Evolutionary conservation across 2,113 vertebrate genomes (phyloP), one percentile per base, ranked within the genome.

Genomic region (Prionailurus bengalensis): DNA sequence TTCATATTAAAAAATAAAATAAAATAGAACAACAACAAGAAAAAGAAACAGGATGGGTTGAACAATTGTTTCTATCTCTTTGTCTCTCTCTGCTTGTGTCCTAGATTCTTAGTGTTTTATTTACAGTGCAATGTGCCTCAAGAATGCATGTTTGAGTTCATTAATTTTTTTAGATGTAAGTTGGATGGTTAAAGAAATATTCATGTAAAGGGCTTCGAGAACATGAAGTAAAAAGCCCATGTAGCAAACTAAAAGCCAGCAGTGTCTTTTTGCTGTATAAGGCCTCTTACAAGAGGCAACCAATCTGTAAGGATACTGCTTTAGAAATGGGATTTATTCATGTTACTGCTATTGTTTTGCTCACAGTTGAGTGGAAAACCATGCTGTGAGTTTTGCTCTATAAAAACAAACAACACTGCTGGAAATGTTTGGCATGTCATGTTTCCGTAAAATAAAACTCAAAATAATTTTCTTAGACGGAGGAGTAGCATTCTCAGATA

Each of bases 321-420:
- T 94, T 71, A 83, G 55, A 90, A 71, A 91, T 80, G 63, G 15
- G 7, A 36, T 88, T 97, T 83, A 73, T 91, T 97, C 51, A 61
- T 42, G 5, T 80, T 86, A 55, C 48, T 97, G 55, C 21, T 92
- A 74, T 96, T 96, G 27, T 84, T 96, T 94, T 70, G 55, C n/a
- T 94, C 55, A 78, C 48, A 88, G 55, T 81, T 94, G 71, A 96
- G 74, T 74, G 29, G 84, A 85, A 89, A 95, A 95, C 23, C n/a
- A 53, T 27, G 53, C 65, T 89, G 33, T 78, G 80, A 88, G 11
- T 94, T 83, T 88, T 81, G 68, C 58, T 76, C 23, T 42, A 31
- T 82, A 70, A 93, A 86, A 94, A 63, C 71, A 95, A 94, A 66
- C 27, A 92, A 21, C 70, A n/a, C 14, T 71, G 23, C n/a, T 84